Percentiles rank a stretch among this genome's conserved stretches.
phyloP scores from a whole-genome alignment of 2,888 invertebrate genomes.

The Automeris io region DNA sequence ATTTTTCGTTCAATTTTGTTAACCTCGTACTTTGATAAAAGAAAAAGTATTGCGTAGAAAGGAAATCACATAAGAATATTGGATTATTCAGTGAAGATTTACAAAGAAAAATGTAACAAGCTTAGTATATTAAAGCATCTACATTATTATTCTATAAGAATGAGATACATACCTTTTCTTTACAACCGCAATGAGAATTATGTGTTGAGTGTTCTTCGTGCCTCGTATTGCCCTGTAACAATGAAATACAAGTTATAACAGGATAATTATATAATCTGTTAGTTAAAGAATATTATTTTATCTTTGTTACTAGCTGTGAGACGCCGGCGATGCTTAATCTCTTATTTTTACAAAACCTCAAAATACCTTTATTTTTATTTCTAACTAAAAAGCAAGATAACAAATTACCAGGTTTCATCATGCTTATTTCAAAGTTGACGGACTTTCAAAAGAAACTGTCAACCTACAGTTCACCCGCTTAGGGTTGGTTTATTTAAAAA shows the following conservation, averaged over 20 bases:
- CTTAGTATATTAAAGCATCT: constrained; percentile 12
- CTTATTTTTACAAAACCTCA: too few relatives aligned
- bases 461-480: too few relatives aligned
- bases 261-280: too few relatives aligned
- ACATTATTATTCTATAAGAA: constrained; percentile 4
- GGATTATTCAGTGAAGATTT: background rate
- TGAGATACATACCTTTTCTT: constrained; percentile 83
- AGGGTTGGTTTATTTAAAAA: too few relatives aligned
- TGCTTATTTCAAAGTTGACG: too few relatives aligned
- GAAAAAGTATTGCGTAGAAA: background rate
- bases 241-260: constrained; percentile 24
- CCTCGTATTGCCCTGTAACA: constrained; percentile 84
- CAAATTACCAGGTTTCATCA: too few relatives aligned
- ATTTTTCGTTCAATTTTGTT: background rate
- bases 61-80: constrained; percentile 2
- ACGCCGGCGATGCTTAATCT: too few relatives aligned
- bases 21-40: background rate
- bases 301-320: too few relatives aligned
- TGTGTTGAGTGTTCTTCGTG: constrained; percentile 85
- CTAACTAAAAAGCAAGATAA: too few relatives aligned
- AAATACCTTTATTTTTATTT: too few relatives aligned
- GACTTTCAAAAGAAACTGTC: too few relatives aligned
- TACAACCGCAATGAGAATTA: constrained; percentile 89
- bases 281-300: too few relatives aligned
- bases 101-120: constrained; percentile 11